Evolutionary conservation across 1,140 invertebrate species (phyloP), one percentile per base, ranked within the genome.

Genomic region (Neodiprion pinetum): DNA sequence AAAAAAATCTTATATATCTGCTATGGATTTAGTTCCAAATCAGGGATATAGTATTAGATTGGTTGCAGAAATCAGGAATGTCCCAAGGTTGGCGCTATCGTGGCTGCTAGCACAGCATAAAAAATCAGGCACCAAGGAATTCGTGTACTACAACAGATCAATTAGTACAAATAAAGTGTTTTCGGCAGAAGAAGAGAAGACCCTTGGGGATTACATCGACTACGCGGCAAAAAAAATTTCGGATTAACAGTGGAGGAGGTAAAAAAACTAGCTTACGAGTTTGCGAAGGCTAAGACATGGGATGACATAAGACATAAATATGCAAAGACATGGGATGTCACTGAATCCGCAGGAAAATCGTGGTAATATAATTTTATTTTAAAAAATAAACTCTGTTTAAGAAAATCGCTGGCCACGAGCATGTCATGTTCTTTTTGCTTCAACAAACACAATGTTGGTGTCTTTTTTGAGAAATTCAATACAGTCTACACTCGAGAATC

Each of bases 331-430:
- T 81, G 81, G 83, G 40, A 79, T 14, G 47, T 78, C 67, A 78
- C 74, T 9, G 74, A 83, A 80, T 73, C 75, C 75, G 82, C 86
- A 74, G 86, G 86, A 0, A 80, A 79, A 67, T 83, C 88, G n/a
- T 90, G 86, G 87, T 74, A 87, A 9, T 72, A 79, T 72, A 65
- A 17, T n/a, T 88, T 88, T 79, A 84, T 87, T 48, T 83, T 83
- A 72, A 71, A 85, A 11, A 73, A 88, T 74, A 67, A 74, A 23
- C 47, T 88, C 66, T 78, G 75, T n/a, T 50, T 89, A 2, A 53
- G 87, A 72, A 84, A 80, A 74, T 85, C 88, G 23, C 79, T 90
- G 82, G 81, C 77, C 40, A 86, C 83, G 3, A 85, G 81, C 77
- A 74, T 89, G 47, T 76, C 81, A 9, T 74, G 86, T 71, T 78